phyloP scores from a whole-genome alignment of 2,888 invertebrate genomes.

The Agrotis puta region DNA sequence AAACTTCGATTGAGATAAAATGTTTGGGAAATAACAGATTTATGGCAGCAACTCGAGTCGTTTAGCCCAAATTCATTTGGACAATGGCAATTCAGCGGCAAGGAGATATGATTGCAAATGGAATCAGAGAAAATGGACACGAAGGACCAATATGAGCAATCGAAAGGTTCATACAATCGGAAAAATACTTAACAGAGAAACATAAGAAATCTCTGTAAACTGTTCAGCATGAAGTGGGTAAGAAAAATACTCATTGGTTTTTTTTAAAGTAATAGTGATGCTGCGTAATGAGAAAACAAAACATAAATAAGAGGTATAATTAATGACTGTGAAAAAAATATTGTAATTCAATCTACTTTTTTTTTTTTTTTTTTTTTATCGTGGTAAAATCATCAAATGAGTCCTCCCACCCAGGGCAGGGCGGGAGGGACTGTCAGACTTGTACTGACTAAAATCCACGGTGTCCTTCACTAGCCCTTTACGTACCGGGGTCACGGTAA shows the following conservation, averaged over 20 bases:
- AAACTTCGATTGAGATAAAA: neutral
- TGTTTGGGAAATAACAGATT: neutral
- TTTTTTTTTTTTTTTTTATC: neutral
- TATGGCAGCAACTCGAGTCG: neutral
- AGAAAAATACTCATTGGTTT: neutral
- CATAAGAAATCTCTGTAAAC: neutral
- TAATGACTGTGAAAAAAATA: too few relatives aligned
- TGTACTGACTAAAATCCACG: too few relatives aligned
- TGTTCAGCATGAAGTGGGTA: neutral
- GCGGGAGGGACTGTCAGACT: too few relatives aligned
- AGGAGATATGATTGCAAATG: neutral
- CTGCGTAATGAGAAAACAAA: too few relatives aligned
- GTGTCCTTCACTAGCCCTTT: too few relatives aligned
- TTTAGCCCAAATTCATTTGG: slow-evolving; percentile 6
- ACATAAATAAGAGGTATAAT: neutral
- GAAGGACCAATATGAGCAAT: neutral
- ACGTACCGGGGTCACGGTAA: too few relatives aligned
- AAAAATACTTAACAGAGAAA: slow-evolving; percentile 4
- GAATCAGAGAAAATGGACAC: neutral
- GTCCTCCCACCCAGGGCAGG: too few relatives aligned
- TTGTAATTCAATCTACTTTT: too few relatives aligned
- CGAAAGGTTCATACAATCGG: neutral
- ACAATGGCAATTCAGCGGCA: neutral
- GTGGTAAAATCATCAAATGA: too few relatives aligned
- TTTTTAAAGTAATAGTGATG: neutral